These are phyloP conservation scores for Cygnus buccinator DNA, from an alignment of 2,113 vertebrate genomes.

Conservation along the genomic window DNA sequence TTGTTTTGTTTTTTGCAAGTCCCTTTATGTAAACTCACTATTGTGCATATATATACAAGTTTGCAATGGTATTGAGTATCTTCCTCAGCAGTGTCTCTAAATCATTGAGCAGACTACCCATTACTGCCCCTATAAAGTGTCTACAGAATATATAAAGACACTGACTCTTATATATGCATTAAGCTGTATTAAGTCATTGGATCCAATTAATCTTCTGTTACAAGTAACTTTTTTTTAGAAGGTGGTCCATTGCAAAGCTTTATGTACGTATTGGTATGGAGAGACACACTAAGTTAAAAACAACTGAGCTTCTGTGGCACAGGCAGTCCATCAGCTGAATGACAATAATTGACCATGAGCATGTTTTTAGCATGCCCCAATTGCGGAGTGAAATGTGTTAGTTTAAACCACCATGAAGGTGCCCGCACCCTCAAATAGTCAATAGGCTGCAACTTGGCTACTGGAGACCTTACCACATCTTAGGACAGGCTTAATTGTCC, in stretches of 20 bases:
- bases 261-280: neutral
- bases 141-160: neutral
- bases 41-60: neutral
- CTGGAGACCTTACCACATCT: neutral
- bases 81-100: neutral
- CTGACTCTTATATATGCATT: neutral
- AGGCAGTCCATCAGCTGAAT: neutral
- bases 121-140: neutral
- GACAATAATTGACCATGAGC: neutral
- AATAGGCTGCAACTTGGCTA: neutral
- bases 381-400: neutral
- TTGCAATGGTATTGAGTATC: neutral
- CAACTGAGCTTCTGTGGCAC: neutral
- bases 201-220: neutral
- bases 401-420: slow-evolving; percentile 12
- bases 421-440: neutral
- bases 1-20: neutral
- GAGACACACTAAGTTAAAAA: neutral
- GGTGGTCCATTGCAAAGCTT: neutral
- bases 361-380: neutral
- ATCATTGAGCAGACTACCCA: neutral
- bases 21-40: neutral
- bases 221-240: neutral
- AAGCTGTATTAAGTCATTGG: neutral
- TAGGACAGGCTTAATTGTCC: neutral